Conservation (phyloP, 2,888 invertebrate species). For the Sinodicranocentrus sp. region DNA sequence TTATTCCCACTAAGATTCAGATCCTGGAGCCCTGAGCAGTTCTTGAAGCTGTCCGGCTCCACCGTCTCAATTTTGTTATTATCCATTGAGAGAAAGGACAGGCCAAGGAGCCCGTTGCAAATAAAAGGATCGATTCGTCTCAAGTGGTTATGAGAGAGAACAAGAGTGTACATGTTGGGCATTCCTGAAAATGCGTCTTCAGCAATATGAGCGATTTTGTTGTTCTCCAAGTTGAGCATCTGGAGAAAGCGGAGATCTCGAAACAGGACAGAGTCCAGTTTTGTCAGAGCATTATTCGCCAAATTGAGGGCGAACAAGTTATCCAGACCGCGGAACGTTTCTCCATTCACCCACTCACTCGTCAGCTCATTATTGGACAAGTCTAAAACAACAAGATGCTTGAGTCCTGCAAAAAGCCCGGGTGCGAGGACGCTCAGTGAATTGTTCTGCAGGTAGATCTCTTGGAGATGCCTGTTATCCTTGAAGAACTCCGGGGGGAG, state of each 20-base stretch:
- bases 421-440: conserved; percentile 89
- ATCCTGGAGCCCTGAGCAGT: conserved; percentile 89
- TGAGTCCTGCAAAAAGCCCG: conserved; percentile 87
- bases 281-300: conserved; percentile 86
- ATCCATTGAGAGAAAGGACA: conserved; percentile 88
- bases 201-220: conserved; percentile 86
- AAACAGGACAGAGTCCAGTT: conserved; percentile 87
- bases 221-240: conserved; percentile 88
- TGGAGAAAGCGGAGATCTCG: conserved; percentile 87
- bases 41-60: conserved; percentile 86
- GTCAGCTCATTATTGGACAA: conserved; percentile 89
- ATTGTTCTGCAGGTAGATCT: conserved; percentile 90
- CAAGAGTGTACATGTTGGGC: conserved; percentile 88
- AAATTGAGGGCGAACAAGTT: conserved; percentile 88
- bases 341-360: conserved; percentile 88
- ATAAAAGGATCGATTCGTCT: conserved; percentile 87
- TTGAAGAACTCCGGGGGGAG: conserved; percentile 90
- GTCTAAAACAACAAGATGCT: conserved; percentile 87
- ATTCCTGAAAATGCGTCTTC: conserved; percentile 89
- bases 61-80: conserved; percentile 88
- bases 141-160: conserved; percentile 89
- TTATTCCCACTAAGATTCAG: conserved; percentile 90
- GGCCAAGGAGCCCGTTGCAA: conserved; percentile 86
- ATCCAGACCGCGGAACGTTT: conserved; percentile 86
- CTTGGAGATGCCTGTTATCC: conserved; percentile 87